These are phyloP conservation scores for Eupithecia pulchellata DNA, from an alignment of 2,888 invertebrate species.

Conservation along the genomic window DNA sequence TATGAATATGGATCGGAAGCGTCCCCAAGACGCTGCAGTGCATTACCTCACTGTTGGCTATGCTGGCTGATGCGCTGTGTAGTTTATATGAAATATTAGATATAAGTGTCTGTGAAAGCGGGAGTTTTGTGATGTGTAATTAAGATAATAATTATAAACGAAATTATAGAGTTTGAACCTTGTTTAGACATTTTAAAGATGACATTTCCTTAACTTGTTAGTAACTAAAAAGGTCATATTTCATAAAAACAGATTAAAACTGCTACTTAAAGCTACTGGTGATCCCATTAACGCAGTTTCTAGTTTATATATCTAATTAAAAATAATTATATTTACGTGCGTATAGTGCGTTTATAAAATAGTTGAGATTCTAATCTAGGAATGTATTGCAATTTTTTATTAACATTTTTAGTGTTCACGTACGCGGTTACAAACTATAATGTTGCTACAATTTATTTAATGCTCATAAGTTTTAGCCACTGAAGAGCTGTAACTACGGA, in stretches of 20 bases:
- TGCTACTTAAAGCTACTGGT: slow-evolving; percentile 44
- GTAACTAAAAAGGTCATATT: slow-evolving; percentile 35
- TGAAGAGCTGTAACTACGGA: background rate
- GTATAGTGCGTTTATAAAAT: slow-evolving; percentile 37
- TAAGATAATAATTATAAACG: slow-evolving; percentile 47
- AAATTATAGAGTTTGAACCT: background rate
- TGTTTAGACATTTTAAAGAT: slow-evolving; percentile 29
- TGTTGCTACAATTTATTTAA: slow-evolving; percentile 11
- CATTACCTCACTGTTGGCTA: too few species aligned
- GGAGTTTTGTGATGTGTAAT: slow-evolving; percentile 48
- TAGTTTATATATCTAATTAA: slow-evolving; percentile 45
- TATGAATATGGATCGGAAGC: too few species aligned
- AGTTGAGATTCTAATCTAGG: slow-evolving; percentile 35
- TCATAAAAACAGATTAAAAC: slow-evolving; percentile 41
- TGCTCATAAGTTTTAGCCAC: background rate
- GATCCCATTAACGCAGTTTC: slow-evolving; percentile 39
- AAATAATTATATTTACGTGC: slow-evolving; percentile 41
- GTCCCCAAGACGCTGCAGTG: too few species aligned
- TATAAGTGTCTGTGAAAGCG: slow-evolving; percentile 24
- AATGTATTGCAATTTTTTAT: slow-evolving; percentile 42
- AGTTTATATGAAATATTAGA: background rate
- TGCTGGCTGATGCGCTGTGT: too few species aligned
- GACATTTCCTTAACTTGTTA: slow-evolving; percentile 28
- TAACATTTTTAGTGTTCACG: slow-evolving; percentile 33
- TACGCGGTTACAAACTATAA: slow-evolving; percentile 19